Base-by-base conservation (phyloP, 2,888 invertebrate species). In the Plagodis pulveraria region DNA sequence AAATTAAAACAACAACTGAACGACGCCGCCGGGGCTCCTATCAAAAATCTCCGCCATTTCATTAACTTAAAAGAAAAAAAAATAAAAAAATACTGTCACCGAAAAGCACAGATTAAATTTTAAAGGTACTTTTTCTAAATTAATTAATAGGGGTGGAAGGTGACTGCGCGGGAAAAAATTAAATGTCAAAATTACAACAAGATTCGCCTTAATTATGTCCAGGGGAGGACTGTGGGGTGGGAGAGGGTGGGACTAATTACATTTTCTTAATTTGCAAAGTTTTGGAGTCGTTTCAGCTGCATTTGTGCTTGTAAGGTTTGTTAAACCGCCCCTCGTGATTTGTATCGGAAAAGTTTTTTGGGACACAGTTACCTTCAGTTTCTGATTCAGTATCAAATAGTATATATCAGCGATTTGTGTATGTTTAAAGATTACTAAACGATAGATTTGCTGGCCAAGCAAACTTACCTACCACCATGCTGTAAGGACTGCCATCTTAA, bases 181-280 rank as follows among this genome's bases (percentile, higher is more conserved):
- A 90, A 91, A 91, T 81, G 90, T 91, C 89, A 88, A 90, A 91
- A 91, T 91, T 91, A 91, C 91, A 91, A 90, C 90, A 89, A 90
- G 88, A 91, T 91, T 89, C 82, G 81, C 83, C 83, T 90, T 90
- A 89, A 91, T 90, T 89, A 89, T 89, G 90, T 89, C 89, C 85
- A 77, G 69, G 70, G 76, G 58, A 61, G 69, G 63, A 52, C 36
- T 65, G 51, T 62, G 47, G 50, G 67, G 64, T 56, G 63, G 56
- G 58, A 41, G 65, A 61, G 72, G 72, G 76, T 63, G 70, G 76
- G 74, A 84, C 90, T 91, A 91, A 91, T 91, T 91, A 90, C 91
- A 88, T 90, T 91, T 91, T 90, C 91, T 90, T 91, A 91, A 91
- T 92, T 91, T 87, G 89, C 84, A 87, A 91, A 91, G 83, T 91